Conservation (phyloP, 2,113 vertebrate species). For the Atherinomorus stipes region DNA sequence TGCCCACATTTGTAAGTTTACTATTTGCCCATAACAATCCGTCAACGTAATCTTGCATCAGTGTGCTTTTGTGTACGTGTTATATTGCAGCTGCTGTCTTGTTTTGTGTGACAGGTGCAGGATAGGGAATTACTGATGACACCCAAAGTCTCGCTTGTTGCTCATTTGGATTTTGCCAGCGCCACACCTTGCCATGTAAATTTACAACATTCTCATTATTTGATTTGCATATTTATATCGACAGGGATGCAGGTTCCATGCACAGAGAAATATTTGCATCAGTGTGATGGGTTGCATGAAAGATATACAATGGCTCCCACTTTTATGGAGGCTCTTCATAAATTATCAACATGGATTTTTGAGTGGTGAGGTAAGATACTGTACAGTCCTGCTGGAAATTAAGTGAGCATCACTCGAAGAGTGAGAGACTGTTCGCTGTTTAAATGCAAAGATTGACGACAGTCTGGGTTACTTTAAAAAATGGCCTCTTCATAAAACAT, state of each 20-base stretch:
- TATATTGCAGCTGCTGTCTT: neutral
- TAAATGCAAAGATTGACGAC: slow-evolving; percentile 66
- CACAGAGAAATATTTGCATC: slow-evolving; percentile 24
- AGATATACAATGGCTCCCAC: slow-evolving; percentile 54
- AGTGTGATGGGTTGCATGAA: slow-evolving; percentile 53
- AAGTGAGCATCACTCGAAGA: slow-evolving; percentile 62
- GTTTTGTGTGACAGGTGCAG: neutral
- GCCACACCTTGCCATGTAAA: slow-evolving; percentile 33
- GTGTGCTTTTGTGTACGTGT: too few relatives aligned
- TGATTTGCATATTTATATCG: slow-evolving; percentile 60
- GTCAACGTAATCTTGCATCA: too few relatives aligned
- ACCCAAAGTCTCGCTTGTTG: neutral
- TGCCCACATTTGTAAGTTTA: neutral
- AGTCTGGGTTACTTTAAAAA: slow-evolving; percentile 49
- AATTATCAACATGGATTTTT: slow-evolving; percentile 57
- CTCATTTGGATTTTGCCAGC: slow-evolving; percentile 42
- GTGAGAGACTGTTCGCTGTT: slow-evolving; percentile 54
- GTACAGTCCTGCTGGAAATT: slow-evolving; percentile 46
- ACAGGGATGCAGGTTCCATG: slow-evolving; percentile 19
- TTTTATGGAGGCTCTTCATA: slow-evolving; percentile 53
- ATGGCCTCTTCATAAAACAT: slow-evolving; percentile 58
- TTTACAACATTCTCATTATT: slow-evolving; percentile 45
- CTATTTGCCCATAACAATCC: neutral
- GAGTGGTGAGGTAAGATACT: slow-evolving; percentile 37
- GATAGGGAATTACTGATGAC: slow-evolving; percentile 46